Base-by-base conservation (phyloP, 2,797 vertebrate species). In the Ceyx erithaca region DNA sequence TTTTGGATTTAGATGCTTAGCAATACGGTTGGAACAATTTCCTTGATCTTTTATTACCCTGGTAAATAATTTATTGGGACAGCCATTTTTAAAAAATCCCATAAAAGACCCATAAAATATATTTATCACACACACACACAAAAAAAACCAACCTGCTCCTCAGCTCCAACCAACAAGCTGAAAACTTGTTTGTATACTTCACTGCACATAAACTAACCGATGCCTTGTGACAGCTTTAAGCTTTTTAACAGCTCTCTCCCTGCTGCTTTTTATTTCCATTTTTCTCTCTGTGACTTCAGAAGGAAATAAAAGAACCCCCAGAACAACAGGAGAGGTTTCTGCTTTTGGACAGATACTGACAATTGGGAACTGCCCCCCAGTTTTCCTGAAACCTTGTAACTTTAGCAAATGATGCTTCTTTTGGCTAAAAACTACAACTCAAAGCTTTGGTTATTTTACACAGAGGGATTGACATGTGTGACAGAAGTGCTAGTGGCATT, bases 31-130 rank as follows among this genome's bases (percentile, higher is more conserved):
- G 90, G 95, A 96, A 87, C 95, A 87, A 94, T 97, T 97, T 97
- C 95, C 96, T 97, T 97, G 97, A 97, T 97, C 97, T 97, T 96
- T 95, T 96, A 92, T 96, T 96, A 94, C 95, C 91, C 95, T 87
- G 89, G 92, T 97, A 97, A 98, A 97, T 97, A 97, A 97, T 97
- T 98, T 97, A 97, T 96, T 95, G 94, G 94, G 83, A 94, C 80
- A 96, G 94, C 45, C 95, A 93, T 97, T 97, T 97, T 97, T 18
- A 91, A 91, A 95, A 91, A 95, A 97, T 95, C 95, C 94, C 96
- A 96, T 97, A 97, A 97, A 97, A 96, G 91, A 96, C 95, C 91
- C 85, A 95, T 96, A 97, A 97, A 97, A 96, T 93, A 87, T 93
- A 97, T 98, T 96, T 96, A 96, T 95, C 91, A 81, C 94, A 82